Percentiles rank a stretch among this genome's conserved stretches.
These are phyloP conservation scores for Lamellibrachia satsuma DNA, from an alignment of 2,888 invertebrate species.

Conservation along the genomic window DNA sequence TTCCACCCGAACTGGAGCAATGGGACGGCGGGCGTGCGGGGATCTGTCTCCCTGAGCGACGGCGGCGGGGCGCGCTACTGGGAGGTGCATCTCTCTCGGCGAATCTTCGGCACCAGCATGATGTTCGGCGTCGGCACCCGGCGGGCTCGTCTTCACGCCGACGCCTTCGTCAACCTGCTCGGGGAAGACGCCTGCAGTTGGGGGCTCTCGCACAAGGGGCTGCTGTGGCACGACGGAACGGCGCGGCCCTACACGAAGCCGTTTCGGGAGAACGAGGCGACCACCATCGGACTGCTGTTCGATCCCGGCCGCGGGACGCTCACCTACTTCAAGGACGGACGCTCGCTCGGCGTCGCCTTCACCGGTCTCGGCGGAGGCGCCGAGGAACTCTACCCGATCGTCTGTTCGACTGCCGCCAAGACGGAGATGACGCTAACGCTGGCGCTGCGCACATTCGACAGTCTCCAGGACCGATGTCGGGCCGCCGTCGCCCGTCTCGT, in stretches of 20 bases:
- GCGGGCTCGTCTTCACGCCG: constrained; percentile 72
- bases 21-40: constrained; percentile 78
- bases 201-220: constrained; percentile 79
- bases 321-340: constrained; percentile 78
- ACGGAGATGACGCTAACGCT: constrained; percentile 76
- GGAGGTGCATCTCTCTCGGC: constrained; percentile 73
- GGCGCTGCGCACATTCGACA: constrained; percentile 74
- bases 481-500: constrained; percentile 70
- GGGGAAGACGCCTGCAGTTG: constrained; percentile 78
- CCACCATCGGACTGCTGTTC: constrained; percentile 75
- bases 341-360: constrained; percentile 77
- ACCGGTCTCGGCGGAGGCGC: constrained; percentile 72
- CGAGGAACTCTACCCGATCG: constrained; percentile 75
- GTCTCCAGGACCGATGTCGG: constrained; percentile 73
- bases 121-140: constrained; percentile 78
- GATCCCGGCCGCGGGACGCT: constrained; percentile 75
- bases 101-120: constrained; percentile 79
- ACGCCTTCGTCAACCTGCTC: constrained; percentile 76
- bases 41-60: constrained; percentile 74
- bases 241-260: constrained; percentile 75
- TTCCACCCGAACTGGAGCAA: constrained; percentile 82
- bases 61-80: constrained; percentile 71
- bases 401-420: constrained; percentile 79
- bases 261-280: constrained; percentile 76
- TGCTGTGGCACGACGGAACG: constrained; percentile 75